These are phyloP conservation scores for Montifringilla adamsi DNA, from an alignment of 2,113 vertebrate species.

Conservation along the genomic window DNA sequence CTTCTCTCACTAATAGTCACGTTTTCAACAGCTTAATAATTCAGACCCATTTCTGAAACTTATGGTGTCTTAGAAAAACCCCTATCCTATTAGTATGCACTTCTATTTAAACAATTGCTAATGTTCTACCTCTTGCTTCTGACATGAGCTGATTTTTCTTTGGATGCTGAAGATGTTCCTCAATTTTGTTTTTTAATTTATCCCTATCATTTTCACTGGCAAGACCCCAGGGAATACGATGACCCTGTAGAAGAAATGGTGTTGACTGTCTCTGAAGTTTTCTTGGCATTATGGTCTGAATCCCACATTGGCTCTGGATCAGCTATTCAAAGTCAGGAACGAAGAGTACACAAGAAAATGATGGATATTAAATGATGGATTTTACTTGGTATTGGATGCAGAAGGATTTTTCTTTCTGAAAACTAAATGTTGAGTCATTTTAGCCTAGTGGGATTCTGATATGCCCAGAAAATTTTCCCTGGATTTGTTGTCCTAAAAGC, in stretches of 20 bases:
- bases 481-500: background rate
- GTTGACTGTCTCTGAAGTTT: background rate
- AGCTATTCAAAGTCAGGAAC: background rate
- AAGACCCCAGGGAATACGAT: background rate
- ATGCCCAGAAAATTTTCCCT: background rate
- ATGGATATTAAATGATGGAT: background rate
- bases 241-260: background rate
- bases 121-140: background rate
- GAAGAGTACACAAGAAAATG: background rate
- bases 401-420: background rate
- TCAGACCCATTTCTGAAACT: background rate
- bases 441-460: background rate
- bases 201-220: background rate
- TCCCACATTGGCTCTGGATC: background rate
- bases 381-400: background rate
- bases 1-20: background rate
- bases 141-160: background rate
- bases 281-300: background rate
- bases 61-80: background rate
- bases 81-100: background rate
- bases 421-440: background rate
- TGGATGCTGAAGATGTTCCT: background rate
- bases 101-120: background rate
- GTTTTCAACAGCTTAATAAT: background rate
- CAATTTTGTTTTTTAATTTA: background rate